Evolutionary conservation across 2,797 vertebrate species (phyloP), one percentile per base, ranked within the genome.

Genomic region (Sebastiscus albofasciatus): DNA sequence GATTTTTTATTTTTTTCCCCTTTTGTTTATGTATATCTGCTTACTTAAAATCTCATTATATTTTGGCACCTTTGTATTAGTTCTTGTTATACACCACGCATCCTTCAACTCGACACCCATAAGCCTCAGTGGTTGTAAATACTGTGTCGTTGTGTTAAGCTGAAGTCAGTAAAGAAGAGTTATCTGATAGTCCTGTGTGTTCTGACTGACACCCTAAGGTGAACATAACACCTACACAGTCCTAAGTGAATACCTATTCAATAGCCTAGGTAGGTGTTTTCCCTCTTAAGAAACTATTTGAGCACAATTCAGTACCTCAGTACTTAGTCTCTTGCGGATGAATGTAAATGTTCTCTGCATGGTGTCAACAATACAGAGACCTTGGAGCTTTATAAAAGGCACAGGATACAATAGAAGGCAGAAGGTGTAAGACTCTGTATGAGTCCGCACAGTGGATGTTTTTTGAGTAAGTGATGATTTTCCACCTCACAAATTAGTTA

Each of bases 331-430:
- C 5, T 3, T 42, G 42, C 13, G 27, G 22, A 52, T 33, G 6
- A 46, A 39, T 33, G 66, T n/a, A 22, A 55, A 76, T 67, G 18
- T 70, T 55, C 33, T 31, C 42, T 58, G 49, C 2, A 4, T 33
- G 18, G 13, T 5, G 1, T 56, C 65, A 36, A 59, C 71, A 54
- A 68, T 16, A 13, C 24, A 2, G 59, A 1, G 59, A 67, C 73
- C 60, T 52, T 67, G 62, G 13, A 72, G 29, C 14, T 49, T 29
- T 71, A 75, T 33, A 42, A 65, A 65, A 74, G 27, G 31, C 4
- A 2, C 4, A 8, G 6, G 2, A 52, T 26, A 55, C 67, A 42
- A 46, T 18, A 9, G 3, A 33, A 20, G 27, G 14, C 1, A 8
- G 42, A 67, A 54, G 3, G 16, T 73, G 16, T n/a, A 27, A 26